Conservation (phyloP, 2,113 vertebrate species). For the Sylvietta virens region DNA sequence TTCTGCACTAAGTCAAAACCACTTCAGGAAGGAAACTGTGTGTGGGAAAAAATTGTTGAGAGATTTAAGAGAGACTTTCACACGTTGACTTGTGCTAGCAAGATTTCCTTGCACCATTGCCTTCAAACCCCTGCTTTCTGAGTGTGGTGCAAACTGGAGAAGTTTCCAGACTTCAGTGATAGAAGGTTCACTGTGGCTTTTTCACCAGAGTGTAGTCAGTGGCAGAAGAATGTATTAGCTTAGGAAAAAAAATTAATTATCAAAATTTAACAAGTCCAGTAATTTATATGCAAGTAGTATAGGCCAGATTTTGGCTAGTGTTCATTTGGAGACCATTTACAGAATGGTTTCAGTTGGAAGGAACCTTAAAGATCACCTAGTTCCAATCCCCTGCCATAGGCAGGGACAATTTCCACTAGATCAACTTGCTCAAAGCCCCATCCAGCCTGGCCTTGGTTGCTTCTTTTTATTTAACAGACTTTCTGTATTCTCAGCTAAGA, state of each 20-base stretch:
- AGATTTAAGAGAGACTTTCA: background rate
- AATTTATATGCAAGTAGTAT: background rate
- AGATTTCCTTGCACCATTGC: background rate
- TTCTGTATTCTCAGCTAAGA: background rate
- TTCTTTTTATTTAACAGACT: background rate
- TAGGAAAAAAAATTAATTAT: background rate
- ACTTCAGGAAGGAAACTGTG: slow-evolving; percentile 24
- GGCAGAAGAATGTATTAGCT: background rate
- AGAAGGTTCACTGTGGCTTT: background rate
- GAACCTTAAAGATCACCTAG: background rate
- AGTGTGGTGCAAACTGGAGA: background rate
- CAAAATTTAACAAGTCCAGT: background rate
- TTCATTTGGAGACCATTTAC: background rate
- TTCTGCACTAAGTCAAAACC: background rate
- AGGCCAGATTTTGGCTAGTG: background rate
- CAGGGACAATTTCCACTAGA: background rate
- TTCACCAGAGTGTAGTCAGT: background rate
- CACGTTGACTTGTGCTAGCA: rapidly evolving
- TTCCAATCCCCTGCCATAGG: background rate
- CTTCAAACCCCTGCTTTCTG: background rate
- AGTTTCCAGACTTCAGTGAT: background rate
- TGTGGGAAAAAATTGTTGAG: background rate
- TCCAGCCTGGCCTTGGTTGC: background rate
- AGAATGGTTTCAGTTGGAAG: background rate
- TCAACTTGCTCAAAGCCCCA: background rate